Percentiles rank a stretch among this genome's conserved stretches.
Conservation (phyloP, 53 echinoderm and acorn worm species). For the Crossaster papposus region DNA sequence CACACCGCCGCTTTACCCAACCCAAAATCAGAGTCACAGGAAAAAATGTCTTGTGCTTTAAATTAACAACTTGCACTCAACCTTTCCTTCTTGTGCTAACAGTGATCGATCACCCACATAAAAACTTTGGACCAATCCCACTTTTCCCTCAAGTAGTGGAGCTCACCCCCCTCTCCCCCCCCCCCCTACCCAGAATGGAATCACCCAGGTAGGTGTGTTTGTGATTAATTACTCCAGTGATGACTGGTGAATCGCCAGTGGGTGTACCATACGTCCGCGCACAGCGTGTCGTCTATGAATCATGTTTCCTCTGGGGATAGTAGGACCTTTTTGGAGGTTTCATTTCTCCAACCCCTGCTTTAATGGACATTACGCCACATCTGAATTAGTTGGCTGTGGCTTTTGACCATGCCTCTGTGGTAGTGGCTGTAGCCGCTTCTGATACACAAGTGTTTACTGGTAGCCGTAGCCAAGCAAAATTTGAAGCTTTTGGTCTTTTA, state of each 20-base stretch:
- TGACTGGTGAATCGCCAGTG: not conserved
- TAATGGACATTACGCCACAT: no score
- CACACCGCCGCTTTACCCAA: not conserved
- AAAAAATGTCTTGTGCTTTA: not conserved
- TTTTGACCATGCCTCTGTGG: no score
- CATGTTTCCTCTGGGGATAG: slow-evolving; percentile 44
- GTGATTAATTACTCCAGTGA: slow-evolving; percentile 57
- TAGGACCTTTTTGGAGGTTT: not conserved
- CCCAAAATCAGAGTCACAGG: not conserved
- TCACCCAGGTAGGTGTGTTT: slow-evolving; percentile 8
- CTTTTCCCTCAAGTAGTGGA: not conserved
- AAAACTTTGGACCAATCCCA: not conserved
- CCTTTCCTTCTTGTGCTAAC: not conserved
- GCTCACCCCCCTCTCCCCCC: not conserved
- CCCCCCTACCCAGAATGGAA: not conserved
- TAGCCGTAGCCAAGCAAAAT: no score
- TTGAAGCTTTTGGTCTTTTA: no score
- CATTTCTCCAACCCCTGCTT: not conserved
- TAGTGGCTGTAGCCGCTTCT: no score
- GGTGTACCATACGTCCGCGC: not conserved
- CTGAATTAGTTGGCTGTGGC: no score
- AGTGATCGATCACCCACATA: not conserved
- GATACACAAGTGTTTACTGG: no score
- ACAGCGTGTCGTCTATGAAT: slow-evolving; percentile 51
- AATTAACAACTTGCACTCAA: not conserved